Conservation (phyloP, 2,888 invertebrate genomes). For the Andrena flavipes region DNA sequence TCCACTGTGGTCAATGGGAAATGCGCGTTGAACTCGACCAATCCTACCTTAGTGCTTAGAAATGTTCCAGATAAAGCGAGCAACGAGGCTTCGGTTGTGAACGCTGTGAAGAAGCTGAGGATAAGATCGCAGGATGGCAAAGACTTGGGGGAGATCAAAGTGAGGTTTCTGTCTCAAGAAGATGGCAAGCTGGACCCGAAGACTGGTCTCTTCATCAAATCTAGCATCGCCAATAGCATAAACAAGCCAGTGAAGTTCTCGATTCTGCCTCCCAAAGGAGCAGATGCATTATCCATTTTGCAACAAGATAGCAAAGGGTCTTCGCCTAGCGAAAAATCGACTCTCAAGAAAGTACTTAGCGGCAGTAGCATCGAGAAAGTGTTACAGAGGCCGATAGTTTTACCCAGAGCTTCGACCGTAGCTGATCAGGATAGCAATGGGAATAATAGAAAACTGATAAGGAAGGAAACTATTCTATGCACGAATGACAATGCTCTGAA, state of each 20-base stretch:
- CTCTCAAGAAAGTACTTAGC: not conserved
- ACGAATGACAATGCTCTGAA: not conserved
- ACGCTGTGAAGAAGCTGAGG: conserved; percentile 72
- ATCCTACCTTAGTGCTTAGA: not conserved
- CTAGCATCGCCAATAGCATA: not conserved
- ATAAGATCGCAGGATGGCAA: conserved; percentile 75
- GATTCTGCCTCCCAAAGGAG: not conserved
- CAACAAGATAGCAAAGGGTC: too few relatives aligned
- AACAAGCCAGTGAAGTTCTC: not conserved
- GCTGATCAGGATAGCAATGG: not conserved
- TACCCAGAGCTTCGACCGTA: not conserved
- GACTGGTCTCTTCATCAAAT: conserved; percentile 59
- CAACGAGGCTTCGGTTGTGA: not conserved
- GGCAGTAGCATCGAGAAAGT: not conserved
- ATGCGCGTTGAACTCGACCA: not conserved
- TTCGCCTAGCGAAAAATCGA: too few relatives aligned
- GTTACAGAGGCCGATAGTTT: not conserved
- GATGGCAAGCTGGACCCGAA: conserved; percentile 52
- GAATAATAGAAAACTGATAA: not conserved
- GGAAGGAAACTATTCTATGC: not conserved
- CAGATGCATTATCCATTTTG: not conserved
- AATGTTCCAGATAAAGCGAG: not conserved
- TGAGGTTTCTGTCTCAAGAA: conserved; percentile 65
- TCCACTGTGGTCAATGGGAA: conserved; percentile 11
- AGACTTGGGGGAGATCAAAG: conserved; percentile 78